Conservation (phyloP, 2,113 vertebrate species). For the Haemorhous mexicanus region DNA sequence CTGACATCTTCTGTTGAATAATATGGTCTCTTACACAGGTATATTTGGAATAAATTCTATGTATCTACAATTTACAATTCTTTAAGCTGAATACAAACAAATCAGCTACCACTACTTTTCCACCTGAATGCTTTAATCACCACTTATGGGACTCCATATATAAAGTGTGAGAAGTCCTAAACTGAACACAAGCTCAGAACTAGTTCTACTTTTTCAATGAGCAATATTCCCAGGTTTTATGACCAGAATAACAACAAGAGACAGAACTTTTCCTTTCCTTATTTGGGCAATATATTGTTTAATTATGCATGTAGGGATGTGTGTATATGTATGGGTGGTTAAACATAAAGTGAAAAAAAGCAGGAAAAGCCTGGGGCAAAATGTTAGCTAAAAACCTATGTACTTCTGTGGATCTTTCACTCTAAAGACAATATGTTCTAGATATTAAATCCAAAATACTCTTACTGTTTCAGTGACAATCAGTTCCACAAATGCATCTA, state of each 20-base stretch:
- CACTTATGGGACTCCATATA: background rate
- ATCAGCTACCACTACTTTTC: background rate
- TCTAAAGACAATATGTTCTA: background rate
- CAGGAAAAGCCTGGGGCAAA: background rate
- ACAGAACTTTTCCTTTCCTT: background rate
- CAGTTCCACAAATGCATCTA: background rate
- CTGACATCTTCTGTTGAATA: background rate
- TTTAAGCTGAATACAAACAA: background rate
- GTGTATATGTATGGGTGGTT: background rate
- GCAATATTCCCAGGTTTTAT: background rate
- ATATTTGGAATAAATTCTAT: background rate
- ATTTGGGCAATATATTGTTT: background rate
- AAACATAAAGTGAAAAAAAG: background rate
- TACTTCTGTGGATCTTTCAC: background rate
- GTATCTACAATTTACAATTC: background rate
- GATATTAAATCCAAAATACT: background rate
- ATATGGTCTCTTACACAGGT: background rate
- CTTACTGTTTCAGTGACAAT: background rate
- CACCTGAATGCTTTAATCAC: background rate
- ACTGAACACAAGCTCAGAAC: background rate
- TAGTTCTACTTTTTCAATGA: background rate
- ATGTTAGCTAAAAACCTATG: background rate
- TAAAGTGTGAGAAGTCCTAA: background rate
- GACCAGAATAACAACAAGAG: background rate
- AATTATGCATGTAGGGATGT: rapidly evolving